These are phyloP conservation scores for Pandion haliaetus DNA, from an alignment of 2,113 vertebrate genomes.

Conservation along the genomic window DNA sequence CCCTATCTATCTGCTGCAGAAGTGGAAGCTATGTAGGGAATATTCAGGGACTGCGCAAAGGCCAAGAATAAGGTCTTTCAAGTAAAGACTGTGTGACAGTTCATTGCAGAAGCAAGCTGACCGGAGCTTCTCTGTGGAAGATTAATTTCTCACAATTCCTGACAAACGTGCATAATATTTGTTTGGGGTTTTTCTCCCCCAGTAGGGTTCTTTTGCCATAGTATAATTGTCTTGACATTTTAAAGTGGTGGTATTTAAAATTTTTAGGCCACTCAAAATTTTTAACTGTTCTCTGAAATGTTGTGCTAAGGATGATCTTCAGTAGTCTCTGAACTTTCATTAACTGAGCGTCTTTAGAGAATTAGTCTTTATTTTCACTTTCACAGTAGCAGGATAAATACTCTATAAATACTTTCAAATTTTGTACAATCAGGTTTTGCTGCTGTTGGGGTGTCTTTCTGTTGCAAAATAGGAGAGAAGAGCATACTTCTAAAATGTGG, in stretches of 20 bases:
- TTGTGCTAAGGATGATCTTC: not conserved
- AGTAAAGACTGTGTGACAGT: not conserved
- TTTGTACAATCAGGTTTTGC: not conserved
- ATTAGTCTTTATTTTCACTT: not conserved
- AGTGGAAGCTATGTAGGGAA: not conserved
- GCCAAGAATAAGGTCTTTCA: not conserved
- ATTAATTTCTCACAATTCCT: not conserved
- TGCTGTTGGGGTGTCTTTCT: not conserved
- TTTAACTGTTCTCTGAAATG: not conserved
- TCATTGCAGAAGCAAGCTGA: not conserved
- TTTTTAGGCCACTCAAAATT: not conserved
- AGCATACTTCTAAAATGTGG: fast-evolving
- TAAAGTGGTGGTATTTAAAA: not conserved
- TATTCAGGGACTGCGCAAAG: not conserved
- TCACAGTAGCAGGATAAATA: not conserved
- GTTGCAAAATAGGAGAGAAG: not conserved
- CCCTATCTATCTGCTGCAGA: not conserved
- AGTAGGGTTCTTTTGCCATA: not conserved
- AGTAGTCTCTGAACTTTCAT: not conserved
- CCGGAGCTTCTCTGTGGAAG: not conserved
- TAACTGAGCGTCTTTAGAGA: not conserved
- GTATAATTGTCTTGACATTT: not conserved
- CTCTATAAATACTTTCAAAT: not conserved
- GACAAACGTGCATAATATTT: not conserved
- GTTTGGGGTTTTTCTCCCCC: not conserved